Base-by-base conservation (phyloP, 1,140 invertebrate species). In the Aethina tumida region DNA sequence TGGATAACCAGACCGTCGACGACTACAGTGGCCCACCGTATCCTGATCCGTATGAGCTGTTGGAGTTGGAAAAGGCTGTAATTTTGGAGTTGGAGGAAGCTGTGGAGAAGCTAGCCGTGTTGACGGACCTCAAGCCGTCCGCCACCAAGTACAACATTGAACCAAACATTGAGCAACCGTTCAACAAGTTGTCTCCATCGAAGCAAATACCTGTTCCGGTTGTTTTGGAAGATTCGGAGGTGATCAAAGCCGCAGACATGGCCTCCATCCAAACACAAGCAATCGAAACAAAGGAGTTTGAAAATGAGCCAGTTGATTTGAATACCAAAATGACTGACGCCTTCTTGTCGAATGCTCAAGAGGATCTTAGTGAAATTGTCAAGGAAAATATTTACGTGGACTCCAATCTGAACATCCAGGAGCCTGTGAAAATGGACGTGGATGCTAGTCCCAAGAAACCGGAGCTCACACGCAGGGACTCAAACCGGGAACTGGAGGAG, bases 261-360 rank as follows among this genome's bases (percentile, higher is more conserved):
- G 34, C 41, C 1, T 32, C 38, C 21, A 36, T 33, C 13, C 27
- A 43, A 17, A 25, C 18, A 10, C 7, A 12, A 10, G 5, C n/a
- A n/a, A n/a, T n/a, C n/a, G n/a, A n/a, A n/a, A n/a, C 10, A 17
- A 13, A 25, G n/a, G 6, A 8, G 5, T 10, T 8, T 2, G 12
- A 27, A 28, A 13, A 8, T 2, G 14, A 34, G 9, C 28, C 31
- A 2, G 39, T 34, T 22, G 20, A 43, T 6, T 52, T 55, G 5
- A 53, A 61, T 35, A 53, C 43, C 31, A 68, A 66, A 55, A 64
- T 70, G 43, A 53, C 56, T 21, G 70, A 73, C 48, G 70, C 70
- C 7, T 61, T 68, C 41, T 52, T 73, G 35, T 73, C 70, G 8
- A 64, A 63, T 43, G 67, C 59, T 16, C 43, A 49, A 7, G 56